phyloP scores from a whole-genome alignment of 1,140 invertebrate genomes.

The Pantala flavescens region DNA sequence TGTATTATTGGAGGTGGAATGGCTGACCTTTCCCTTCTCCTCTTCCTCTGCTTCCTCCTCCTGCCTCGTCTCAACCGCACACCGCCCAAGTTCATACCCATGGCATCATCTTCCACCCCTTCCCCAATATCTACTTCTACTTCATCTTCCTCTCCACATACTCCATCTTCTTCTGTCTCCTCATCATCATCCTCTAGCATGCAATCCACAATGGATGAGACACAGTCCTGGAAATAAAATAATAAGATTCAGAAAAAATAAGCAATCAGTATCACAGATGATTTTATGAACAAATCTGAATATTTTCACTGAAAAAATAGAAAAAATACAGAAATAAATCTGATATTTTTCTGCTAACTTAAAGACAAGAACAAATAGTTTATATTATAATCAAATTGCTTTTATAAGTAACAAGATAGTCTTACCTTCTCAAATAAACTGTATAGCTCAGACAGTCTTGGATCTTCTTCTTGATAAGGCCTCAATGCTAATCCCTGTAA shows the following conservation, averaged over 20 bases:
- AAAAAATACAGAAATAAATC: no score
- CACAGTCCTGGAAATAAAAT: constrained; percentile 40
- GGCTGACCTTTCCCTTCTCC: neutral
- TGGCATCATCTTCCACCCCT: neutral
- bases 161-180: constrained; percentile 37
- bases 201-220: constrained; percentile 60
- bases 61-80: neutral
- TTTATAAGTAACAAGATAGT: no score
- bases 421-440: constrained; percentile 56
- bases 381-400: no score
- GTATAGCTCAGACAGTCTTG: constrained; percentile 61
- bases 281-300: no score
- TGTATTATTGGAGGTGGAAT: neutral
- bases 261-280: no score
- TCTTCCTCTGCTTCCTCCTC: constrained; percentile 3
- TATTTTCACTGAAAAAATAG: no score
- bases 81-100: neutral
- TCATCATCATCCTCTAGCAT: constrained; percentile 51
- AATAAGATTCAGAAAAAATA: no score
- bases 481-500: constrained; percentile 81
- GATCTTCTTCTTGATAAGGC: constrained; percentile 67
- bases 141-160: neutral
- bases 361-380: no score
- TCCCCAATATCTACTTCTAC: neutral
- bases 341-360: no score